phyloP scores from a whole-genome alignment of 1,140 invertebrate species.

The Saxidomus purpurata region DNA sequence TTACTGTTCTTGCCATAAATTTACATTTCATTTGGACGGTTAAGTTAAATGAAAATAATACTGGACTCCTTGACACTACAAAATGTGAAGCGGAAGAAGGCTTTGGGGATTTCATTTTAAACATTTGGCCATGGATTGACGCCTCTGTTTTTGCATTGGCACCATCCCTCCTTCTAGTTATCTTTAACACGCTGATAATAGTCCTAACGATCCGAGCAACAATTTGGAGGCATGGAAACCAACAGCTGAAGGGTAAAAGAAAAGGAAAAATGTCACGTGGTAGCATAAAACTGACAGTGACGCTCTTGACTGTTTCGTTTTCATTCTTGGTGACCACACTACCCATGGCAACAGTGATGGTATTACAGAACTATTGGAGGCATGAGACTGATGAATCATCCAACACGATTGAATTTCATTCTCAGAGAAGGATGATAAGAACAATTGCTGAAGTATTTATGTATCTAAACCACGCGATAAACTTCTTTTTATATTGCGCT shows the following conservation, averaged over 20 bases:
- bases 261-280: constrained; percentile 67
- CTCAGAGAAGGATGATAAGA: constrained; percentile 58
- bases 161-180: constrained; percentile 72
- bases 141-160: constrained; percentile 74
- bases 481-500: constrained; percentile 86
- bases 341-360: constrained; percentile 83
- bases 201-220: constrained; percentile 68
- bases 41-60: constrained; percentile 58
- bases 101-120: constrained; percentile 56
- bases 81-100: constrained; percentile 51
- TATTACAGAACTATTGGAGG: constrained; percentile 75
- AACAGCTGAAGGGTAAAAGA: constrained; percentile 49
- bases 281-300: constrained; percentile 80
- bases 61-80: constrained; percentile 6
- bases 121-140: constrained; percentile 79
- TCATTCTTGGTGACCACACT: constrained; percentile 84
- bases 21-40: constrained; percentile 82
- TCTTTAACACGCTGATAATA: constrained; percentile 74
- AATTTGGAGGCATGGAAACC: constrained; percentile 55
- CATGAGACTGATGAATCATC: not conserved
- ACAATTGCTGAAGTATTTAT: constrained; percentile 82
- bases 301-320: constrained; percentile 84
- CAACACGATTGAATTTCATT: not conserved
- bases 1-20: constrained; percentile 79
- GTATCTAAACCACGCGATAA: constrained; percentile 86